phyloP scores from a whole-genome alignment of 2,888 invertebrate genomes.

The Nomada fabriciana region DNA sequence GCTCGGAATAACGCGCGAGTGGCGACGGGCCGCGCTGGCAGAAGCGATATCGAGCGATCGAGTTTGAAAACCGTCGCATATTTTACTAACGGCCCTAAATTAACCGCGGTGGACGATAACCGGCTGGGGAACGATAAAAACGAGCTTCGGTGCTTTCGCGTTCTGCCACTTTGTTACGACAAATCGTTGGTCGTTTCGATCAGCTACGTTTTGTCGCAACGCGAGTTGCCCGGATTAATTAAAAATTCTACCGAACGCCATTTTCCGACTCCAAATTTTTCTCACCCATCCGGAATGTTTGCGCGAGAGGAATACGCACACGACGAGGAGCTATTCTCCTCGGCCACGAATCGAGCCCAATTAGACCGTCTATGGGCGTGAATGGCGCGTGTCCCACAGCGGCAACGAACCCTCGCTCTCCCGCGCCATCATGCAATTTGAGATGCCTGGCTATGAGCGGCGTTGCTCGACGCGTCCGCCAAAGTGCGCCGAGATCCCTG shows the following conservation, averaged over 20 bases:
- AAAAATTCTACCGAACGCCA: slow-evolving; percentile 12
- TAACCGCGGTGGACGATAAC: slow-evolving; percentile 68
- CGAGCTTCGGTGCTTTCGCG: slow-evolving; percentile 20
- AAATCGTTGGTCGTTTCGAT: slow-evolving; percentile 48
- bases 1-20: slow-evolving; percentile 39
- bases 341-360: slow-evolving; percentile 59
- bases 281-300: slow-evolving; percentile 34
- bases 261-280: slow-evolving; percentile 32
- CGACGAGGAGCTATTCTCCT: slow-evolving; percentile 20
- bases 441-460: slow-evolving; percentile 14
- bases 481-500: neutral
- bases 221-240: slow-evolving; percentile 23
- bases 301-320: slow-evolving; percentile 23
- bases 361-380: slow-evolving; percentile 64
- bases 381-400: slow-evolving; percentile 46
- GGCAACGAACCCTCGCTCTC: slow-evolving; percentile 19
- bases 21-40: slow-evolving; percentile 24
- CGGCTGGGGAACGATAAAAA: slow-evolving; percentile 70
- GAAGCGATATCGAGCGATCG: slow-evolving; percentile 61
- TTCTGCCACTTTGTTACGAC: slow-evolving; percentile 33
- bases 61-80: slow-evolving; percentile 65
- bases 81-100: slow-evolving; percentile 70
- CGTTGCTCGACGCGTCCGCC: slow-evolving; percentile 21
- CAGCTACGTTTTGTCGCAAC: slow-evolving; percentile 20
- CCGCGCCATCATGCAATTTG: slow-evolving; percentile 51